A percentile compares a stretch with the other conserved stretches of the same genome.
phyloP scores from a whole-genome alignment of 2,888 invertebrate species.

The Mimumesa dahlbomi region DNA sequence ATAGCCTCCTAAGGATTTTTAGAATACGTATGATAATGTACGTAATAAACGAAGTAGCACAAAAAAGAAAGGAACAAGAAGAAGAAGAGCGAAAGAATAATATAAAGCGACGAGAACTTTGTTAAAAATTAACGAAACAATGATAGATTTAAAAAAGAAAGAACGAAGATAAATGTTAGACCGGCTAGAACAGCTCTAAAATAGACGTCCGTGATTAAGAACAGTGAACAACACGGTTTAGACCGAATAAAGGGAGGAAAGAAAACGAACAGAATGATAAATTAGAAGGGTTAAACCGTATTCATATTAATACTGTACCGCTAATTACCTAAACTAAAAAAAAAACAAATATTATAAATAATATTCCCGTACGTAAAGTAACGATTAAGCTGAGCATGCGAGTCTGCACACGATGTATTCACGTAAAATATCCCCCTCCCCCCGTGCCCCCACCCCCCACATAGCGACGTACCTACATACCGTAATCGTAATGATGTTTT shows the following conservation, averaged over 20 bases:
- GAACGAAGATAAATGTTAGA: slow-evolving; percentile 23
- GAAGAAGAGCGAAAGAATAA: slow-evolving; percentile 2
- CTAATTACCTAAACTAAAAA: slow-evolving; percentile 71
- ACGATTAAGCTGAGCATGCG: slow-evolving; percentile 71
- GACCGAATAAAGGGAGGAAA: slow-evolving; percentile 8
- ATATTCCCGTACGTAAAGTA: slow-evolving; percentile 72
- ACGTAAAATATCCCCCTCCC: slow-evolving; percentile 58
- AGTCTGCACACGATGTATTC: slow-evolving; percentile 65
- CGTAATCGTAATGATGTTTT: slow-evolving; percentile 71
- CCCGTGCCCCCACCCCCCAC: slow-evolving; percentile 13
- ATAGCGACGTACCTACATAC: slow-evolving; percentile 68
- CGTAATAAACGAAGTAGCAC: slow-evolving; percentile 39
- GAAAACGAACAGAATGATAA: background rate
- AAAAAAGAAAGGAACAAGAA: slow-evolving; percentile 3
- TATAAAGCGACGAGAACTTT: background rate
- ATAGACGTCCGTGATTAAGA: slow-evolving; percentile 68
- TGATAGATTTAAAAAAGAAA: slow-evolving; percentile 20
- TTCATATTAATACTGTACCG: slow-evolving; percentile 67
- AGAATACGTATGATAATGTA: slow-evolving; percentile 54
- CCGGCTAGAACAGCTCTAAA: slow-evolving; percentile 37
- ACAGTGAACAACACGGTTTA: slow-evolving; percentile 50
- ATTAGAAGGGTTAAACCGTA: slow-evolving; percentile 33
- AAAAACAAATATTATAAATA: slow-evolving; percentile 68
- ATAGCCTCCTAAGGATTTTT: slow-evolving; percentile 53
- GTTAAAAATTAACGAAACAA: slow-evolving; percentile 2